Evolutionary conservation across 2,797 vertebrate genomes (phyloP).

Genomic region (Stomatorhinus walkeri): DNA sequence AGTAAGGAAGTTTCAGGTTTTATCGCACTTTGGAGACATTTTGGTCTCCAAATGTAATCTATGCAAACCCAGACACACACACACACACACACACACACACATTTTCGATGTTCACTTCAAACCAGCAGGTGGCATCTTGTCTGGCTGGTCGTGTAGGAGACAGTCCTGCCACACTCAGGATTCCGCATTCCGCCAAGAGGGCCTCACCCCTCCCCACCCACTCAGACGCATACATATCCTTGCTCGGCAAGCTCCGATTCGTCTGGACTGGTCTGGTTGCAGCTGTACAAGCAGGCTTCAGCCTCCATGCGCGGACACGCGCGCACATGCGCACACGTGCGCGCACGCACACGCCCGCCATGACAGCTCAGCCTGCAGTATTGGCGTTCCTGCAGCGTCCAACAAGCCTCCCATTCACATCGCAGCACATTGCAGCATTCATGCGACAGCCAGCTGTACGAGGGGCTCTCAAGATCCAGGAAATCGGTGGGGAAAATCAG

Average conservation of each 20-base stretch:
- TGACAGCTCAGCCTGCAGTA: not conserved
- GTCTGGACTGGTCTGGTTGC: constrained; percentile 1
- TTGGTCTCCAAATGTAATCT: not conserved
- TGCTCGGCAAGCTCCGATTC: constrained; percentile 19
- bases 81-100: not conserved
- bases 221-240: not conserved
- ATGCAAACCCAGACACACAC: too few species aligned
- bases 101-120: not conserved
- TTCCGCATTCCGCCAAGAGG: constrained; percentile 15
- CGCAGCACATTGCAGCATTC: not conserved
- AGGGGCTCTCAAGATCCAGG: not conserved
- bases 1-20: not conserved
- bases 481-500: not conserved
- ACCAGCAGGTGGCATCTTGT: constrained; percentile 23
- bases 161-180: not conserved
- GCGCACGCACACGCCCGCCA: not conserved
- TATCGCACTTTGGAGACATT: too few species aligned
- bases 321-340: too few species aligned
- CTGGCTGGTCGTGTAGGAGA: not conserved
- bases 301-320: not conserved
- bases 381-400: not conserved
- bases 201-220: not conserved
- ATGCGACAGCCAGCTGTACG: not conserved
- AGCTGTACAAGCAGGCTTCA: not conserved
- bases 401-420: not conserved